Conservation (phyloP, 2,113 vertebrate genomes). For the Psittacula cyanocephala region DNA sequence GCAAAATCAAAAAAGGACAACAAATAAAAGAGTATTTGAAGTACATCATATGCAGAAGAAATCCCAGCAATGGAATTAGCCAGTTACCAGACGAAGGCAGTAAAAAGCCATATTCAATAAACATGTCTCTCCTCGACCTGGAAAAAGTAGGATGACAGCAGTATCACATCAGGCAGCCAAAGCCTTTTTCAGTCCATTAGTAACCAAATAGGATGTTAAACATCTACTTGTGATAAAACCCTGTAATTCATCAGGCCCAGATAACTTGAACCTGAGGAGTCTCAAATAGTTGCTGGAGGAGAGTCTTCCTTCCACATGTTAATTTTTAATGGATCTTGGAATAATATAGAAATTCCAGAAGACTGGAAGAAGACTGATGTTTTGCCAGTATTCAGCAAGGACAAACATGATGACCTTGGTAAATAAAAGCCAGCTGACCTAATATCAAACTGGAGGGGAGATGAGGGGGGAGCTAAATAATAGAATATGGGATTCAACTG, state of each 20-base stretch:
- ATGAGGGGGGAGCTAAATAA: conserved; percentile 1
- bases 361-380: conserved; percentile 34
- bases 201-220: conserved; percentile 60
- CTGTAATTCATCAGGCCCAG: conserved; percentile 47
- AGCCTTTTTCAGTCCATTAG: conserved; percentile 62
- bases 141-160: conserved; percentile 29
- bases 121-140: background rate
- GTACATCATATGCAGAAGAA: background rate
- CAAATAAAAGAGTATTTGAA: background rate
- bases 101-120: conserved; percentile 28
- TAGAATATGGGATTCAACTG: conserved; percentile 20
- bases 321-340: conserved; percentile 66
- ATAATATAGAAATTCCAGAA: conserved; percentile 60
- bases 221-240: conserved; percentile 50
- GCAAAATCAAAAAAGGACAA: too few species aligned
- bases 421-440: conserved; percentile 31
- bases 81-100: background rate
- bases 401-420: conserved; percentile 37
- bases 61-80: background rate
- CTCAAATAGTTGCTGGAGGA: conserved; percentile 25
- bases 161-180: conserved; percentile 20
- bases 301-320: conserved; percentile 34
- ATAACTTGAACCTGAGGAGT: conserved; percentile 31
- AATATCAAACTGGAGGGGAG: conserved; percentile 13
- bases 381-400: conserved; percentile 35